Conservation (phyloP, 2,888 invertebrate genomes). For the Thumatha senex region DNA sequence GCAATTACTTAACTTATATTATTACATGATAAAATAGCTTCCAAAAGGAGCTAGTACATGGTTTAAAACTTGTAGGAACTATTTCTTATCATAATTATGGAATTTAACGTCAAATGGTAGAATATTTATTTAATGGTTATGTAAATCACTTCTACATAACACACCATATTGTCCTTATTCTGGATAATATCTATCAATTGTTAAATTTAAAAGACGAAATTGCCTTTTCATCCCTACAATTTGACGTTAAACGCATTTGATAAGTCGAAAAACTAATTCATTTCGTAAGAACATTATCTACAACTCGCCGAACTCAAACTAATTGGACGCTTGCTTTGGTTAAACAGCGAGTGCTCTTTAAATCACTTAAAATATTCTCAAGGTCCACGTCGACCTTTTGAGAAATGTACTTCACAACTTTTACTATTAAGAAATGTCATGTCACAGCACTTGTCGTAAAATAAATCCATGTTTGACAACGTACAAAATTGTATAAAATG, state of each 20-base stretch:
- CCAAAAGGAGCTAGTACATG: conserved; percentile 31
- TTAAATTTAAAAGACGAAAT: too few relatives aligned
- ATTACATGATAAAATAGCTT: conserved; percentile 33
- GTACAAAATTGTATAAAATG: background rate
- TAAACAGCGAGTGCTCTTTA: conserved; percentile 5
- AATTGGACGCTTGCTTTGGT: conserved; percentile 18
- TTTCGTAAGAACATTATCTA: background rate
- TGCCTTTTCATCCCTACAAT: conserved; percentile 3
- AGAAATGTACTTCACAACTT: conserved; percentile 1
- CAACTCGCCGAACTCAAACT: background rate
- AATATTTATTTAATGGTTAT: background rate
- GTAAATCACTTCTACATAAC: too few relatives aligned
- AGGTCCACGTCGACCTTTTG: background rate
- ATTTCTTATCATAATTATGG: conserved; percentile 20
- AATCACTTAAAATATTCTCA: background rate
- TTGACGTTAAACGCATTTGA: conserved; percentile 9
- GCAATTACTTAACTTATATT: conserved; percentile 26
- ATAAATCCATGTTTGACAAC: background rate
- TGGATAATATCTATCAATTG: too few relatives aligned
- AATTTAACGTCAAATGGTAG: conserved; percentile 14
- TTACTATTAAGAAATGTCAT: background rate
- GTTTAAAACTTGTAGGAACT: conserved; percentile 38
- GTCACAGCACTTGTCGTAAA: background rate
- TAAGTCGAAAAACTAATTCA: conserved; percentile 1
- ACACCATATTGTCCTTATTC: background rate